These are phyloP conservation scores for Leucosticte australis DNA, from an alignment of 2,113 vertebrate species.

Conservation along the genomic window DNA sequence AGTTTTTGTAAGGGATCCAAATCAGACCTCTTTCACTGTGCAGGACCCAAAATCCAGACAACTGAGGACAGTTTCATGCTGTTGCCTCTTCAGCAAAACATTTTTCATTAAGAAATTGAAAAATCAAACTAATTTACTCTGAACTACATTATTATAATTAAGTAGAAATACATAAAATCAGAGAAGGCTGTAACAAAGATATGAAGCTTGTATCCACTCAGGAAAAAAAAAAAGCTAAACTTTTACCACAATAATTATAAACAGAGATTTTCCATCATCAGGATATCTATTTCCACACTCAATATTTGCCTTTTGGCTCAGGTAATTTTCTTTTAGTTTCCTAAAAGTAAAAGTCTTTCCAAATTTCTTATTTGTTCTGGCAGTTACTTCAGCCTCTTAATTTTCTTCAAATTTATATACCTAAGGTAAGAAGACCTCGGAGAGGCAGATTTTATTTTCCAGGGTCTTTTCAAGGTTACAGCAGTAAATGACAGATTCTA, in stretches of 20 bases:
- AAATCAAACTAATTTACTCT: not conserved
- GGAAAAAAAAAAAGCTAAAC: not conserved
- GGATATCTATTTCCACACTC: not conserved
- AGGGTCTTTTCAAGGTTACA: slow-evolving; percentile 21
- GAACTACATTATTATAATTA: not conserved
- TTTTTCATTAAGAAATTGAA: not conserved
- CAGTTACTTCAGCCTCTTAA: slow-evolving; percentile 5
- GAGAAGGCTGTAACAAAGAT: not conserved
- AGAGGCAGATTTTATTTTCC: slow-evolving; percentile 6
- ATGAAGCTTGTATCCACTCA: not conserved
- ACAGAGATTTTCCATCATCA: not conserved
- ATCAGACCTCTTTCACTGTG: not conserved
- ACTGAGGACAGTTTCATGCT: not conserved
- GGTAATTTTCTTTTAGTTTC: not conserved
- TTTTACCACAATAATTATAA: not conserved
- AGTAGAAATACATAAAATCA: not conserved
- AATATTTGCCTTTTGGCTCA: not conserved
- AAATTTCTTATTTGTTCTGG: slow-evolving; percentile 22
- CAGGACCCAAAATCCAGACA: not conserved
- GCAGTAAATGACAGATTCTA: slow-evolving; percentile 22
- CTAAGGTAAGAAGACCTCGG: not conserved
- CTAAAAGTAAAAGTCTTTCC: not conserved
- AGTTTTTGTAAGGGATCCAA: not conserved
- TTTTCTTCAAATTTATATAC: slow-evolving; percentile 16
- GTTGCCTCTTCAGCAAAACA: not conserved